Evolutionary conservation across 1,140 invertebrate species (phyloP), one percentile per base, ranked within the genome.

Genomic region (Lanistes nyassanus): DNA sequence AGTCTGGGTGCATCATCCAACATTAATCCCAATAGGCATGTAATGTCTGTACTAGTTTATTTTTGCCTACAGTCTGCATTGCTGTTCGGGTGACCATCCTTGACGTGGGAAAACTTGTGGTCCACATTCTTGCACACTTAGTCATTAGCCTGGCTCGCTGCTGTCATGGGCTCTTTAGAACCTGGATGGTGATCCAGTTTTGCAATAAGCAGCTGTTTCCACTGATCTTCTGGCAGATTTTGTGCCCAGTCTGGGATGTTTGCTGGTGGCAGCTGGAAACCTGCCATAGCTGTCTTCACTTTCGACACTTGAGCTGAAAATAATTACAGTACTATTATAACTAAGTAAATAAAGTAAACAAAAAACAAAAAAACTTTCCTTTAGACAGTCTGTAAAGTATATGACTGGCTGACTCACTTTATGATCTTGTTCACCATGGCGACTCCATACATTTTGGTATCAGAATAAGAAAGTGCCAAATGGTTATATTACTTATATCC

Each of bases 221-320:
- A 86, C 51, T 84, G 78, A 23, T 85, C 84, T 31, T 86, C 85
- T 37, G 84, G 76, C 11, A 86, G n/a, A 31, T 81, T 66, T 16
- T 75, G 80, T 7, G 84, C 85, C 85, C 85, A 87, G 53, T 81
- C 81, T 55, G 85, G 85, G 74, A 85, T 77, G 76, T 79, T 79
- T 36, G 79, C 72, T 9, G 39, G n/a, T 31, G 85, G 85, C 23
- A 87, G 66, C 36, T 80, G 70, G 71, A 87, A 84, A 7, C 78
- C 81, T 65, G 79, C 74, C 85, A 87, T 87, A 31, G 85, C 84
- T 53, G 79, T 78, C 64, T 81, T 82, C 11, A 87, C 80, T 56
- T 82, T 80, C 29, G 82, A 79, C 36, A 68, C 78, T 67, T 86
- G 79, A 55, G 71, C 84, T 87, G 80, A 31, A 82, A 80, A 36